Evolutionary conservation across 2,113 vertebrate genomes (phyloP).

Genomic region (Stegostoma tigrinum): DNA sequence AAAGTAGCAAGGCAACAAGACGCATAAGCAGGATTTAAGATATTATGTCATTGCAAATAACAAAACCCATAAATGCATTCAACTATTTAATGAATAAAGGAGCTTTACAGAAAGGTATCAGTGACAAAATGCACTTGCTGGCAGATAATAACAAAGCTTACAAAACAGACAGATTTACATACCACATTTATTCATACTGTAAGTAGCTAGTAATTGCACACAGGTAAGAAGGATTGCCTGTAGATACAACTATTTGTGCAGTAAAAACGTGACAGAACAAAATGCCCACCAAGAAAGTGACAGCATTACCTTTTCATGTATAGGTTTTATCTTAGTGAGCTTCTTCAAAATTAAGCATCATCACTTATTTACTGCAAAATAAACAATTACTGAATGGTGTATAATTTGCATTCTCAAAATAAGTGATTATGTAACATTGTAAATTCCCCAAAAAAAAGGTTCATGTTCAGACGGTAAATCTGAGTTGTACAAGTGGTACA

Average conservation of each 20-base stretch:
- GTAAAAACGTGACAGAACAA: not conserved
- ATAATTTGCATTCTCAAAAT: not conserved
- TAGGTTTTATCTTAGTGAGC: not conserved
- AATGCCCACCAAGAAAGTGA: not conserved
- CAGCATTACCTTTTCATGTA: not conserved
- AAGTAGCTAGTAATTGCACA: not conserved
- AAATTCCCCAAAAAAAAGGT: not conserved
- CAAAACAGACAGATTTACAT: not conserved
- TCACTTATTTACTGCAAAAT: not conserved
- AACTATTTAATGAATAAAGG: not conserved
- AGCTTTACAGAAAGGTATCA: not conserved
- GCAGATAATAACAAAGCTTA: not conserved
- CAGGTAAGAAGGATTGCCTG: not conserved
- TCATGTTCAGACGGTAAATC: not conserved
- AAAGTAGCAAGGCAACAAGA: not conserved
- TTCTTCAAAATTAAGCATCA: not conserved
- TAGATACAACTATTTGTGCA: conserved; percentile 6
- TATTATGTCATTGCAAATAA: not conserved
- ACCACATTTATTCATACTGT: not conserved
- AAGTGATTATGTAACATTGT: not conserved
- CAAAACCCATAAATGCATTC: not conserved
- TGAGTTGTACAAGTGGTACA: not conserved
- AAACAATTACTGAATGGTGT: not conserved
- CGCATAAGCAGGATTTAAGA: not conserved
- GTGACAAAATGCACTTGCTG: not conserved